Percentiles rank a stretch among this genome's conserved stretches.
phyloP scores from a whole-genome alignment of 2,797 vertebrate species.

The Falco peregrinus region DNA sequence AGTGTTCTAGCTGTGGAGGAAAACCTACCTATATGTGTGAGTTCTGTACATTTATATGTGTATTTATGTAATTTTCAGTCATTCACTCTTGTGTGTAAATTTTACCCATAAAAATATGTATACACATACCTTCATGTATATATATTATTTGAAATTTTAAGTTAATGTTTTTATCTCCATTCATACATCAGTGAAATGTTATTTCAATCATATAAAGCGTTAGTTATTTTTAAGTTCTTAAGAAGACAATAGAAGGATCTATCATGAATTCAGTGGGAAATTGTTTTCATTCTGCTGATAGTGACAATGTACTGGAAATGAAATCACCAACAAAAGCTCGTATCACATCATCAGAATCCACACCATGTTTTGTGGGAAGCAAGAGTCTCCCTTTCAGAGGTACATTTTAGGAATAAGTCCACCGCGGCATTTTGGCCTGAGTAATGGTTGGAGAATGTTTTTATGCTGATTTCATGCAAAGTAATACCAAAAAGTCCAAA shows the following conservation, averaged over 20 bases:
- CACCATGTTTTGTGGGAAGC: neutral
- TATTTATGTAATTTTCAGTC: neutral
- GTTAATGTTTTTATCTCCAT: neutral
- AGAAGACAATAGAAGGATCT: neutral
- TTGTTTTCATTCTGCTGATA: neutral
- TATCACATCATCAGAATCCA: neutral
- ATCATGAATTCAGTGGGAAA: neutral
- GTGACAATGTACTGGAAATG: neutral
- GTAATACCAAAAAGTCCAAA: neutral
- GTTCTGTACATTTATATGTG: neutral
- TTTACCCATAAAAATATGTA: neutral
- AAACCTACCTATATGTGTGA: neutral
- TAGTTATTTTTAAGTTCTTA: neutral
- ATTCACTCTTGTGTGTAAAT: neutral
- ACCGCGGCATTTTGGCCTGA: neutral
- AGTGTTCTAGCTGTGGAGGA: neutral
- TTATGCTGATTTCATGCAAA: neutral
- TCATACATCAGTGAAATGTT: neutral
- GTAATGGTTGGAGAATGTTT: neutral
- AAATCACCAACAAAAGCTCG: neutral
- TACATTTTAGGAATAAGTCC: neutral
- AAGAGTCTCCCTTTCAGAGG: neutral
- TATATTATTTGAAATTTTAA: neutral
- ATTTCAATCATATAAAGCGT: neutral
- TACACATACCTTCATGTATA: fast-evolving